These are phyloP conservation scores for Drosophila sp. DNA, from an alignment of 1,140 invertebrate species.

Conservation along the genomic window DNA sequence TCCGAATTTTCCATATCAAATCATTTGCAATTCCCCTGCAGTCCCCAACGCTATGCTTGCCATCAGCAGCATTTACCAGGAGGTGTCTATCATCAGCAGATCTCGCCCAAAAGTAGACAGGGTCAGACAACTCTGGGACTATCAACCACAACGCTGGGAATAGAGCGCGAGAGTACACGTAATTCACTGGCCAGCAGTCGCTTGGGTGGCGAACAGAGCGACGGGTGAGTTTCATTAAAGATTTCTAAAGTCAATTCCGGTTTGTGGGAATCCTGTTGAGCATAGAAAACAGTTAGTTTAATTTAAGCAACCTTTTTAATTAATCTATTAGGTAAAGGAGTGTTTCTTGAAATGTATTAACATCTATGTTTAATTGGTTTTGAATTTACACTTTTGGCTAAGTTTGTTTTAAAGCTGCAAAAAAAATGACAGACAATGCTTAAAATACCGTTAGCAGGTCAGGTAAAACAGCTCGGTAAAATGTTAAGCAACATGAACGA, in stretches of 20 bases:
- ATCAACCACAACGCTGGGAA: constrained; percentile 51
- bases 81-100: constrained; percentile 48
- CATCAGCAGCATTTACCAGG: constrained; percentile 47
- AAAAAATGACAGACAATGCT: too few species aligned
- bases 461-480: constrained; percentile 36
- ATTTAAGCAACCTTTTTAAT: too few species aligned
- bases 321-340: neutral
- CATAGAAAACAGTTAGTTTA: too few species aligned
- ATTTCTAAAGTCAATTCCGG: constrained; percentile 1
- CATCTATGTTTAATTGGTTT: neutral
- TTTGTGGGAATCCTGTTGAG: neutral
- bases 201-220: constrained; percentile 62
- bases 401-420: too few species aligned
- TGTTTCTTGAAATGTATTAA: neutral
- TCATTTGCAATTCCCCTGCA: constrained; percentile 65
- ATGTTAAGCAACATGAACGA: constrained; percentile 26
- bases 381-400: too few species aligned
- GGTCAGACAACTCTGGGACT: constrained; percentile 40
- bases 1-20: constrained; percentile 78
- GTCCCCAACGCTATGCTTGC: constrained; percentile 64
- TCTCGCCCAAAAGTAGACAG: constrained; percentile 55
- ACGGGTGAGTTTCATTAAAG: constrained; percentile 52
- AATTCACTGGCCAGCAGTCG: constrained; percentile 71
- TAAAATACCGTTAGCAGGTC: neutral
- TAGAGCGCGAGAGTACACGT: constrained; percentile 66